Base-by-base conservation (phyloP, 2,797 vertebrate genomes). In the Gymnothorax javanicus region DNA sequence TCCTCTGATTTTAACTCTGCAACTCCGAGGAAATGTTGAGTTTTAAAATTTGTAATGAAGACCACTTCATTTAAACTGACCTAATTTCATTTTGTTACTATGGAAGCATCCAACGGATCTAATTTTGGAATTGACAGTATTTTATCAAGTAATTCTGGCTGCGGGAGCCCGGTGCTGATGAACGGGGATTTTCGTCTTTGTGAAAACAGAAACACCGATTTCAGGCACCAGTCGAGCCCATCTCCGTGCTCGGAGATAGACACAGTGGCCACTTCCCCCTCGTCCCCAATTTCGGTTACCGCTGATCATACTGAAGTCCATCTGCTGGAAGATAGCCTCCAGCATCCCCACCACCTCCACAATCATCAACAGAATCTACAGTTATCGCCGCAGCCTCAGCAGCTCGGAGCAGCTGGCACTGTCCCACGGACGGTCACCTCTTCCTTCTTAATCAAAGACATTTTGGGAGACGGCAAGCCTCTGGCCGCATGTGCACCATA, bases 61-160 rank as follows among this genome's bases (percentile, higher is more conserved):
- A 94, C 94, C 92, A 94, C 93, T 91, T 94, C 92, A 95, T 91
- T 89, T 69, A 69, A 73, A 43, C 90, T 93, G 87, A 84, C 92
- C 90, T 33, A 93, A 92, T 85, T 84, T 23, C 25, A 50, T 71
- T 92, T 88, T 93, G 89, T 89, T 94, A 97, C 95, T 89, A 99
- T 99, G 98, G 98, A 99, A 96, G 97, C 94, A 95, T 96, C 97
- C 93, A 97, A 97, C 94, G 97, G 97, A 93, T 98, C 98, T 91
- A 99, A 96, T 95, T 99, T 99, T 95, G 98, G 98, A 94, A 99
- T 99, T 96, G 98, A 99, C 96, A 99, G 98, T 93, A 99, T 99
- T 95, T 96, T 99, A 94, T 98, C 98, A 88, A 94, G 95, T 93
- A 93, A 94, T 25, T 94, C 96, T 88, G 96, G 96, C 92, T 96